These are phyloP conservation scores for Poeciliopsis gracilis DNA, from an alignment of 2,797 vertebrate species.

Conservation along the genomic window DNA sequence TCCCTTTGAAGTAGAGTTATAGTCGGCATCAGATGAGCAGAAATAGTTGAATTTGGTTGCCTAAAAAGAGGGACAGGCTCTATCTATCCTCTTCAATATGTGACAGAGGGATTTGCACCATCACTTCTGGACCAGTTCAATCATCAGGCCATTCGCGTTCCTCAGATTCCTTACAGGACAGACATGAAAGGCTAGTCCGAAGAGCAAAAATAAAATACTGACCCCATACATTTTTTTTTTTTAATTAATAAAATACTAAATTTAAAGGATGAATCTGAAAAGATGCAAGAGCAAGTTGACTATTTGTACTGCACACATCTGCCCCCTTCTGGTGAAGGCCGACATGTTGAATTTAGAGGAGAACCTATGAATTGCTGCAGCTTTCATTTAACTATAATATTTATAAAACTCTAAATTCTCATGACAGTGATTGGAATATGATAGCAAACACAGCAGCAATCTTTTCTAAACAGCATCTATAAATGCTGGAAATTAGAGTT, in stretches of 20 bases:
- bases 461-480: neutral
- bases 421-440: neutral
- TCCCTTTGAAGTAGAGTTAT: slow-evolving; percentile 67
- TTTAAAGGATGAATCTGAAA: slow-evolving; percentile 5
- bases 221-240: neutral
- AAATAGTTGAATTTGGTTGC: slow-evolving; percentile 28
- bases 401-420: neutral
- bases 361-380: neutral
- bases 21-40: slow-evolving; percentile 32
- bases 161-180: slow-evolving; percentile 39
- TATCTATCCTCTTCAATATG: slow-evolving; percentile 36
- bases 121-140: slow-evolving; percentile 52
- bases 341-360: neutral
- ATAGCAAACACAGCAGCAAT: neutral
- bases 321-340: slow-evolving; percentile 66
- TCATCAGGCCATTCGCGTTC: slow-evolving; percentile 42
- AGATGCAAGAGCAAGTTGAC: slow-evolving; percentile 1
- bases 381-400: neutral
- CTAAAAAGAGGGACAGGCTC: slow-evolving; percentile 15
- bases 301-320: slow-evolving; percentile 60
- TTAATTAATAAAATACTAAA: neutral
- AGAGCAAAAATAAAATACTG: neutral
- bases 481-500: too few relatives aligned
- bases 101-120: slow-evolving; percentile 53
- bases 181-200: slow-evolving; percentile 11